Evolutionary conservation across 2,797 vertebrate species (phyloP).

Genomic region (Paguma larvata): DNA sequence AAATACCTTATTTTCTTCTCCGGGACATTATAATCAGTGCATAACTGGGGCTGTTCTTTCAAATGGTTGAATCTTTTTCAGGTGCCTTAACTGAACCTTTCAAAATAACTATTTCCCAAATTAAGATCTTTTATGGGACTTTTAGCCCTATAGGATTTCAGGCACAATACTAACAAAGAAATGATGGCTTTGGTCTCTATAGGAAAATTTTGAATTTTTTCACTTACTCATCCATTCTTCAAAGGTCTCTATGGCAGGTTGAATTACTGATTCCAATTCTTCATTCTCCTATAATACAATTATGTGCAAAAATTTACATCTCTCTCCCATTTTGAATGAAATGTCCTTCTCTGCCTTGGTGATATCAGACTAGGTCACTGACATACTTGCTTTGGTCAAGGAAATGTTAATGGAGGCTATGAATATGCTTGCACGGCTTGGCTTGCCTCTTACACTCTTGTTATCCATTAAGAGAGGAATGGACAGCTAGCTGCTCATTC

Average conservation of each 20-base stretch:
- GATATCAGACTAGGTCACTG: background rate
- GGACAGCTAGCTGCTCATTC: background rate
- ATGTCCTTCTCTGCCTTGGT: background rate
- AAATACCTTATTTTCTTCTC: conserved; percentile 41
- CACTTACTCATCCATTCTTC: conserved; percentile 7
- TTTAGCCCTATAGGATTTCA: background rate
- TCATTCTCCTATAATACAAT: background rate
- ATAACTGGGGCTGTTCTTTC: conserved; percentile 4
- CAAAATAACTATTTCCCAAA: conserved; percentile 35
- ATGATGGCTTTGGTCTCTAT: background rate
- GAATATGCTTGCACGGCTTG: background rate
- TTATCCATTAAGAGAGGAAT: background rate
- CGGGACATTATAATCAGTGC: background rate
- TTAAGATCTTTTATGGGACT: background rate
- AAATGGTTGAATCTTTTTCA: conserved; percentile 48
- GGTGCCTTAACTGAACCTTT: conserved; percentile 28
- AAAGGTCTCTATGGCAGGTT: background rate
- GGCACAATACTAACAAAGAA: conserved; percentile 23
- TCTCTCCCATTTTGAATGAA: conserved; percentile 5
- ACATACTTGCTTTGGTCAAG: background rate
- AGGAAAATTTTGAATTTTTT: background rate
- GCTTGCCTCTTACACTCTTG: background rate
- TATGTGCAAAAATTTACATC: background rate
- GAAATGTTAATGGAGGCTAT: background rate
- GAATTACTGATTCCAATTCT: conserved; percentile 35